Evolutionary conservation across 1,140 invertebrate genomes (phyloP).

Genomic region (Diploscapter pachys): DNA sequence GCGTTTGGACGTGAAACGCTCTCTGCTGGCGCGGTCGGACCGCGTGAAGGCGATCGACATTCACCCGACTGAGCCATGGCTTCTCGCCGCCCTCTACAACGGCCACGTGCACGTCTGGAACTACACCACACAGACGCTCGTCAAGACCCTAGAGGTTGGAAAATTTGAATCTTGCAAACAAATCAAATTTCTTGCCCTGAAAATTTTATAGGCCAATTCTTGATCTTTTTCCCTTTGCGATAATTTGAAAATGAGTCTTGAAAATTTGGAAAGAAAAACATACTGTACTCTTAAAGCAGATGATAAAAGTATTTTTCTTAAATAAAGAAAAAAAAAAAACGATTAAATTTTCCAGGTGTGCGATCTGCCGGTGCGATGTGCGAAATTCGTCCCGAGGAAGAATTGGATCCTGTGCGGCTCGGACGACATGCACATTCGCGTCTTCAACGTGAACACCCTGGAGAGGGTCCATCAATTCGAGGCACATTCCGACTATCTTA

Average conservation of each 20-base stretch:
- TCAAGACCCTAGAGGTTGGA: slow-evolving; percentile 82
- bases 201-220: too few relatives aligned
- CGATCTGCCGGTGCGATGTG: slow-evolving; percentile 88
- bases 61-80: slow-evolving; percentile 95
- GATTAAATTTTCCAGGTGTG: slow-evolving; percentile 66
- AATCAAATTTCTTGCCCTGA: too few relatives aligned
- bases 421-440: slow-evolving; percentile 73
- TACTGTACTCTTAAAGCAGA: background rate
- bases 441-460: slow-evolving; percentile 98
- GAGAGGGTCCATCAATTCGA: slow-evolving; percentile 93
- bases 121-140: slow-evolving; percentile 76
- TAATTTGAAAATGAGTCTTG: too few relatives aligned
- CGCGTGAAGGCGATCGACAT: slow-evolving; percentile 96
- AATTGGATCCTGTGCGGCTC: slow-evolving; percentile 98
- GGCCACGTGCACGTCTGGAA: slow-evolving; percentile 99
- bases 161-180: background rate
- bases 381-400: slow-evolving; percentile 91
- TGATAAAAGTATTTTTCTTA: background rate
- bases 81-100: slow-evolving; percentile 94
- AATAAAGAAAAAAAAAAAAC: background rate
- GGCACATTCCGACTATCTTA: slow-evolving; percentile 91
- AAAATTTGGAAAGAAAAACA: background rate
- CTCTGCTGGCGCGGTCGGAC: slow-evolving; percentile 91
- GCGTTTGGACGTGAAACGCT: slow-evolving; percentile 93
- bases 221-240: too few relatives aligned